Base-by-base conservation (phyloP, 2,888 invertebrate genomes). In the Acanthosepion pharaonis region DNA sequence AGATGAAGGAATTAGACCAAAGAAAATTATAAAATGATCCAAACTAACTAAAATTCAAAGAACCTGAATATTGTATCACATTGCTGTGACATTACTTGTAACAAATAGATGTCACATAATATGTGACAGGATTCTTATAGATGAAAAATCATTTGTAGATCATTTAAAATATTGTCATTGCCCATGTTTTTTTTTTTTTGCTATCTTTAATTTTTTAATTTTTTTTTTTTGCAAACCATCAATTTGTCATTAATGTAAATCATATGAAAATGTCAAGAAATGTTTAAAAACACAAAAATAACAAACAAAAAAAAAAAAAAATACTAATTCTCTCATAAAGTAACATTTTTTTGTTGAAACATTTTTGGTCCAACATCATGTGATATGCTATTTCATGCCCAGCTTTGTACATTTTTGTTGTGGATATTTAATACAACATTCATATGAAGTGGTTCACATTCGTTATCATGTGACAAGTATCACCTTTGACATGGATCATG, bases 361-460 rank as follows among this genome's bases (percentile, higher is more conserved):
- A 33, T 78, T 78, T 23, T 78, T n/a, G 78, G 78, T 78, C n/a
- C 78, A 78, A 33, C 78, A 78, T 78, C 78, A 33, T 78, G 78
- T 78, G 78, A 78, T 78, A 78, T 78, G 78, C n/a, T 78, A n/a
- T n/a, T 78, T 78, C 18, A 18, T 78, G 11, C 18, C 33, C 78
- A 78, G 78, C 78, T 78, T 78, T 78, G 78, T 78, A 78, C 20
- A 78, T 78, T 78, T 78, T 78, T 78, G 78, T 78, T 78, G 78
- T 78, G n/a, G 33, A 78, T 33, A 78, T 78, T 78, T 78, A n/a
- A n/a, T n/a, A n/a, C 78, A 78, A 78, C 78, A n/a, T 33, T 78
- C 78, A 33, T 78, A 5, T n/a, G 78, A 78, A 78, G n/a, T n/a
- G 78, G n/a, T n/a, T n/a, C 78, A 33, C 78, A 11, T 59, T 20